phyloP scores from a whole-genome alignment of 2,888 invertebrate species.

The Clitarchus hookeri region DNA sequence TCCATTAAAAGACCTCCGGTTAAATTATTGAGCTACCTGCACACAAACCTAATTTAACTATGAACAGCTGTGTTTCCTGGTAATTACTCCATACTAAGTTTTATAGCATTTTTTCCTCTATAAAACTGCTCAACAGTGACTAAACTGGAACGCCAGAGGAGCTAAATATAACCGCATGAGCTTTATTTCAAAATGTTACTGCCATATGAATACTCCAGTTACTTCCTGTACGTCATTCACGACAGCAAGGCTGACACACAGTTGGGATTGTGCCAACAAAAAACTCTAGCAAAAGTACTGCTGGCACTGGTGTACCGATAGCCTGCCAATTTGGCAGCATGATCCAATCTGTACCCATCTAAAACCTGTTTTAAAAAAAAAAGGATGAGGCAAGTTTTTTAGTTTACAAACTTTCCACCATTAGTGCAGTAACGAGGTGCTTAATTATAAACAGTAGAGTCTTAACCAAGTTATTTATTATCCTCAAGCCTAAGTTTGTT shows the following conservation, averaged over 20 bases:
- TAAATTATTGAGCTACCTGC: no score
- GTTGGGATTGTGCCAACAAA: neutral
- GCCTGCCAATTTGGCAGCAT: conserved; percentile 10
- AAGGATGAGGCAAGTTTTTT: neutral
- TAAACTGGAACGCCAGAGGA: neutral
- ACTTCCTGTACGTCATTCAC: neutral
- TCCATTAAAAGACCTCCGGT: no score
- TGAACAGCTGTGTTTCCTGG: no score
- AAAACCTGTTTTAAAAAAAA: neutral
- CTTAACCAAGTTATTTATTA: neutral
- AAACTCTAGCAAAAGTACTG: neutral
- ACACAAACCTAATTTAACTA: no score
- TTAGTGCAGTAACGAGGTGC: neutral
- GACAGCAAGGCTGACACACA: neutral
- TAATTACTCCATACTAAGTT: no score
- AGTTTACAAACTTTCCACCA: neutral
- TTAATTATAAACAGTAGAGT: neutral
- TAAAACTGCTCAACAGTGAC: neutral
- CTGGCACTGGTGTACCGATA: neutral
- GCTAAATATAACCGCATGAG: neutral
- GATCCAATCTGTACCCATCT: neutral
- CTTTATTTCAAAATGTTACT: neutral
- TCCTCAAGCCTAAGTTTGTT: no score
- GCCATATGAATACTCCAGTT: neutral
- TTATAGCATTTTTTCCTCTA: no score